Percentiles rank a stretch among this genome's conserved stretches.
phyloP scores from a whole-genome alignment of 1,140 invertebrate genomes.

The Phthorimaea operculella region DNA sequence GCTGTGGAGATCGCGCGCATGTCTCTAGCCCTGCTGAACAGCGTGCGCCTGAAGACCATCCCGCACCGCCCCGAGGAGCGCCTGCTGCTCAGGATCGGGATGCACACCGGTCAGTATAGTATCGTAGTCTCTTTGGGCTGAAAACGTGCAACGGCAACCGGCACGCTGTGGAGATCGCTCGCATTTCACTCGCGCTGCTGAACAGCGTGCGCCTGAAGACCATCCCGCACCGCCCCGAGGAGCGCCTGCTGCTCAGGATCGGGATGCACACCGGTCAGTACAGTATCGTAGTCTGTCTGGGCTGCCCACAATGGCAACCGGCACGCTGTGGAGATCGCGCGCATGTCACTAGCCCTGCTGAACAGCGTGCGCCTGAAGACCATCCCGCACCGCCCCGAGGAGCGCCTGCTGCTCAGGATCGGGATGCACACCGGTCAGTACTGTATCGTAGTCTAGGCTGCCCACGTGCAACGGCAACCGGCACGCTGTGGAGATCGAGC shows the following conservation, averaged over 20 bases:
- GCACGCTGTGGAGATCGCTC: conserved; percentile 92
- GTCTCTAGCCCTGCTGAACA: conserved; percentile 86
- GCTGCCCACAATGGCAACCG: too few species aligned
- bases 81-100: conserved; percentile 92
- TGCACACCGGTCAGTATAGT: conserved; percentile 83
- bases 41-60: conserved; percentile 90
- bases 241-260: conserved; percentile 91
- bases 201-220: conserved; percentile 88
- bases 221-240: conserved; percentile 88
- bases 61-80: conserved; percentile 88
- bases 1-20: conserved; percentile 93
- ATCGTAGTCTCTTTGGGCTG: too few species aligned
- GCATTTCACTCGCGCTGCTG: conserved; percentile 89
- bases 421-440: conserved; percentile 90
- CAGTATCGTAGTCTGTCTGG: too few species aligned
- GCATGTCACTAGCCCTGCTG: conserved; percentile 89
- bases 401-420: conserved; percentile 89
- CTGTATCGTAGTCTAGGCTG: conserved; percentile 73
- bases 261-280: conserved; percentile 90
- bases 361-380: conserved; percentile 88
- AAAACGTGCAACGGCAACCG: too few species aligned
- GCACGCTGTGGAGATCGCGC: conserved; percentile 92
- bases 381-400: conserved; percentile 88
- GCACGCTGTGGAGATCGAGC: conserved; percentile 92
- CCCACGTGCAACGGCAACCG: conserved; percentile 88